Evolutionary conservation across 2,888 invertebrate genomes (phyloP).

Genomic region (Rhaphigaster nebulosa): DNA sequence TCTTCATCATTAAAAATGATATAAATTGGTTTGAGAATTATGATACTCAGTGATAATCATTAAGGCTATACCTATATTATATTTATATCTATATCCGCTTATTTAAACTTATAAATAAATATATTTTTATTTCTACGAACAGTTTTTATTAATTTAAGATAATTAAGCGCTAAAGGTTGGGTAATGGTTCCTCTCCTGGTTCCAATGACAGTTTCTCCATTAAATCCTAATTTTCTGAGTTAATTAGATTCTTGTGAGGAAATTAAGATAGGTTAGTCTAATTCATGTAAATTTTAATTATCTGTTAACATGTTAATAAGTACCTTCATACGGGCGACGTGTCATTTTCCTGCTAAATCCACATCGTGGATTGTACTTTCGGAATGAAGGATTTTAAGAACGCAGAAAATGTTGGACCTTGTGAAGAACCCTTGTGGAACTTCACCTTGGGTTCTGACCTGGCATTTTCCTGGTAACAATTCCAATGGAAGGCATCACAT

Average conservation of each 20-base stretch:
- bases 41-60: too few species aligned
- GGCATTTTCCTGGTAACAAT: constrained; percentile 44
- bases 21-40: too few species aligned
- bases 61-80: too few species aligned
- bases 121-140: not conserved
- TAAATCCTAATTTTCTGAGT: constrained; percentile 27
- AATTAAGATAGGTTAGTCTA: not conserved
- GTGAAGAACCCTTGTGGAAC: constrained; percentile 16
- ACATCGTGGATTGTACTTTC: not conserved
- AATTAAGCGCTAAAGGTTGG: not conserved
- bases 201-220: constrained; percentile 11
- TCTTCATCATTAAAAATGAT: too few species aligned
- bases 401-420: not conserved
- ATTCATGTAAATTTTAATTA: not conserved
- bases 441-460: constrained; percentile 48
- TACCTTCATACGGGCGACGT: not conserved
- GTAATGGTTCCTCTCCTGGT: not conserved
- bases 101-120: too few species aligned
- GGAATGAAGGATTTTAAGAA: not conserved
- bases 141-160: not conserved
- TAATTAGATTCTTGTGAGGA: not conserved
- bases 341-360: not conserved
- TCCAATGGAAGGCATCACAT: constrained; percentile 34
- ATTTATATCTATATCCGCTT: too few species aligned
- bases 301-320: not conserved